phyloP scores from a whole-genome alignment of 2,113 vertebrate genomes.

The Dryoscopus gambensis region DNA sequence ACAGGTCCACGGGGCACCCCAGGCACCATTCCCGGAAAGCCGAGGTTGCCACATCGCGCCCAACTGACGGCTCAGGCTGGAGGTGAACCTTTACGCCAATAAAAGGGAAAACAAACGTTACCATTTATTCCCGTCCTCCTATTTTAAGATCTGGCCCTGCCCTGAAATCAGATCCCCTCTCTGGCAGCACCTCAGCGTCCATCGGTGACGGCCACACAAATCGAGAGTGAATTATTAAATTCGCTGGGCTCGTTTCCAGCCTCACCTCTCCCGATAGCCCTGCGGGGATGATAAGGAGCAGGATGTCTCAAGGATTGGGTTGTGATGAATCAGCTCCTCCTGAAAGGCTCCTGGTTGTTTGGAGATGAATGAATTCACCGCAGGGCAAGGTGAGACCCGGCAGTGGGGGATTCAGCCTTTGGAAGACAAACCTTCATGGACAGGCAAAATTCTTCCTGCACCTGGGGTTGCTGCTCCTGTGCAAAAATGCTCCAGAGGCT shows the following conservation, averaged over 20 bases:
- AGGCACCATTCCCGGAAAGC: fast-evolving
- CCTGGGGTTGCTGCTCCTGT: neutral
- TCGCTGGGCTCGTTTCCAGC: neutral
- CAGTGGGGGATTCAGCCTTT: neutral
- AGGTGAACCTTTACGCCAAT: neutral
- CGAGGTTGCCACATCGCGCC: fast-evolving
- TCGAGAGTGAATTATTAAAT: neutral
- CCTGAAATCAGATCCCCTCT: neutral
- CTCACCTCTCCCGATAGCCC: neutral
- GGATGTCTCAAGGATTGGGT: neutral
- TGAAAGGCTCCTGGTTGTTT: neutral
- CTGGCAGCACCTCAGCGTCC: neutral
- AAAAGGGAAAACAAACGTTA: neutral
- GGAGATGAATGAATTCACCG: neutral
- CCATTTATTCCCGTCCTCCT: neutral
- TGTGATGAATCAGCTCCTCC: neutral
- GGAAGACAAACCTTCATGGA: fast-evolving
- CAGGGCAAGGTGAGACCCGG: neutral
- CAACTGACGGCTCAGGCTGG: neutral
- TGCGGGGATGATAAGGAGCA: neutral
- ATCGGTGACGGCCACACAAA: fast-evolving
- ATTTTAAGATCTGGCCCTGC: neutral
- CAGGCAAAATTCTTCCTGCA: neutral
- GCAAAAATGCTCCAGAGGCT: neutral
- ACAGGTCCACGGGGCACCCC: neutral